Evolutionary conservation across 2,797 vertebrate genomes (phyloP).

Genomic region (Anabas testudineus): DNA sequence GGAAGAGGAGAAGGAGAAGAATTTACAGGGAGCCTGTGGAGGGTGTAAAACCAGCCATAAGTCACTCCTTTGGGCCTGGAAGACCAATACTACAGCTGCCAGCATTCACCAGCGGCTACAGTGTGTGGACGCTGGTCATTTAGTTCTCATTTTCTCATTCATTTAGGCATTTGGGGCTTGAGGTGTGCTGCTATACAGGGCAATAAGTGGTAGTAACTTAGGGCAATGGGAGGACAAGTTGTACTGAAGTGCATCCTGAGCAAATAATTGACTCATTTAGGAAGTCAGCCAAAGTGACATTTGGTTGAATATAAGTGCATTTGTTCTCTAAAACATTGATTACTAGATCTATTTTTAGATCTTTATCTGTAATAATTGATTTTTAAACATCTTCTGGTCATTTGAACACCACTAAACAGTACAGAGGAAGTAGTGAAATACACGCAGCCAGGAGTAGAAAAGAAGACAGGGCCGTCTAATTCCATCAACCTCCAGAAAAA

Average conservation of each 20-base stretch:
- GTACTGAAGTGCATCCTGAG: constrained; percentile 32
- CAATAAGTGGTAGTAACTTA: constrained; percentile 38
- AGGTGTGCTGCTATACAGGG: constrained; percentile 35
- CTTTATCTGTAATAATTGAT: constrained; percentile 28
- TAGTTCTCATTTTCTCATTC: constrained; percentile 48
- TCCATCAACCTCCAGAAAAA: constrained; percentile 25
- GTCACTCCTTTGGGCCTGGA: constrained; percentile 58
- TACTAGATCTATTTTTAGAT: constrained; percentile 33
- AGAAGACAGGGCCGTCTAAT: constrained; percentile 34
- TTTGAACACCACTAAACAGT: constrained; percentile 43
- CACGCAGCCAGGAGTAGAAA: constrained; percentile 24
- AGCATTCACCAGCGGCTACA: constrained; percentile 62
- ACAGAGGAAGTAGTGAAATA: constrained; percentile 45
- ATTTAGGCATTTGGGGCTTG: constrained; percentile 53
- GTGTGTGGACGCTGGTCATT: constrained; percentile 50
- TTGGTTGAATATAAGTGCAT: constrained; percentile 43
- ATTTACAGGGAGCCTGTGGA: constrained; percentile 69
- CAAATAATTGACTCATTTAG: constrained; percentile 47
- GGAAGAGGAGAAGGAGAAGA: constrained; percentile 39
- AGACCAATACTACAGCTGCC: constrained; percentile 60
- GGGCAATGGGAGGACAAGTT: constrained; percentile 12
- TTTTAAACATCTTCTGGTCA: constrained; percentile 40
- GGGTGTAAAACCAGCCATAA: constrained; percentile 71
- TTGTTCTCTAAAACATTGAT: constrained; percentile 40
- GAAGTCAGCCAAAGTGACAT: constrained; percentile 43